Evolutionary conservation across 1,140 invertebrate genomes (phyloP).

Genomic region (Eurosta solidaginis): DNA sequence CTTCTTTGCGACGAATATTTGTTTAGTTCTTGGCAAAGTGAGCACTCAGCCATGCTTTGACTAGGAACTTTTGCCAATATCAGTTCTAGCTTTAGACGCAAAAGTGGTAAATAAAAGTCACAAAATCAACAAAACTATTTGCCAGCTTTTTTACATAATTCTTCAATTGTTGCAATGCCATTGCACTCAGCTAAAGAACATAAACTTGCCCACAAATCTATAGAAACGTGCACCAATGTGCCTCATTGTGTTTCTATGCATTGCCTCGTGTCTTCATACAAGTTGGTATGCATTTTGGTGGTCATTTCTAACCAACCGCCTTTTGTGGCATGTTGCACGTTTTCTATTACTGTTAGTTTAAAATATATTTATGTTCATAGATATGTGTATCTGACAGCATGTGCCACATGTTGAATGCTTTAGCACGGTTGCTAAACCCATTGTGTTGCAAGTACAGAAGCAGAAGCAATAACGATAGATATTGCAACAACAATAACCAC

Average conservation of each 20-base stretch:
- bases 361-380: too few species aligned
- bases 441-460: neutral
- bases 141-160: neutral
- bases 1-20: neutral
- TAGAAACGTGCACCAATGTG: neutral
- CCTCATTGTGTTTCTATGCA: too few species aligned
- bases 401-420: slow-evolving; percentile 9
- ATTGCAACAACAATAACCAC: neutral
- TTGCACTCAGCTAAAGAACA: neutral
- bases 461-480: neutral
- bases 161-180: neutral
- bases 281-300: too few species aligned
- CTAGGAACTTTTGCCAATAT: neutral
- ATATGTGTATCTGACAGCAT: too few species aligned
- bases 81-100: neutral
- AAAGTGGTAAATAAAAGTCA: neutral
- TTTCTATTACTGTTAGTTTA: neutral
- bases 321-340: slow-evolving; percentile 16
- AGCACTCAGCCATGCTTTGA: neutral
- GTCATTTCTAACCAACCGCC: slow-evolving; percentile 1
- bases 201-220: neutral
- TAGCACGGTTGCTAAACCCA: neutral
- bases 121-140: neutral
- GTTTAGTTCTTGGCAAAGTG: neutral
- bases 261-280: too few species aligned